Conservation (phyloP, 2,113 vertebrate genomes). For the Hypocryptadius cinnamomeus region DNA sequence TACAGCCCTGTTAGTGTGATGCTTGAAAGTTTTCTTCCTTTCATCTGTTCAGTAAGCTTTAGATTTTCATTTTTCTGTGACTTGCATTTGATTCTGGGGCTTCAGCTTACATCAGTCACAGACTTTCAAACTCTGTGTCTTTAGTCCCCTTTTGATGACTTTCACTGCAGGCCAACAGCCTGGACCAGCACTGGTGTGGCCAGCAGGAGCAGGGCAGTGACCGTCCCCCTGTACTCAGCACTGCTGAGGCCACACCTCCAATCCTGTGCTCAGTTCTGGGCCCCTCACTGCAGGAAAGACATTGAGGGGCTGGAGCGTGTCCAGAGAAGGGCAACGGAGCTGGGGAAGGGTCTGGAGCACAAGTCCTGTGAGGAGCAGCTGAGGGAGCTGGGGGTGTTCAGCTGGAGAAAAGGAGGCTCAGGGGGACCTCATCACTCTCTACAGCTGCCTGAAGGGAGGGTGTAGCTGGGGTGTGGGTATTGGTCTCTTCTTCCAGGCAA, state of each 20-base stretch:
- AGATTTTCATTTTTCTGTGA: constrained; percentile 14
- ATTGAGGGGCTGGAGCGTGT: background rate
- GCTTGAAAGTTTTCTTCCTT: constrained; percentile 3
- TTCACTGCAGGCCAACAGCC: background rate
- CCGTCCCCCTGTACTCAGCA: background rate
- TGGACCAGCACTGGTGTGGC: background rate
- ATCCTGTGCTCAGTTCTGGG: background rate
- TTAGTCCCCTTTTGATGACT: background rate
- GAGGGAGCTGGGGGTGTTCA: background rate
- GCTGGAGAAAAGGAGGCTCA: background rate
- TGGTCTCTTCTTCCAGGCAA: background rate
- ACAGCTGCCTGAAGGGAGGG: rapidly evolving
- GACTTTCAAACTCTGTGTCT: background rate
- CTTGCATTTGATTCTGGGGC: background rate
- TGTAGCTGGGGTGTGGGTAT: rapidly evolving
- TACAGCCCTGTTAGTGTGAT: background rate
- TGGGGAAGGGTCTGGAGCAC: background rate
- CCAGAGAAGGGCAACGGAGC: background rate
- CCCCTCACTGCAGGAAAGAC: background rate
- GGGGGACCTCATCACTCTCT: rapidly evolving
- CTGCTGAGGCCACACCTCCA: background rate
- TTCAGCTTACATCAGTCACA: background rate
- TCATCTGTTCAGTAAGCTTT: background rate
- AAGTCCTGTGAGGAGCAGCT: background rate
- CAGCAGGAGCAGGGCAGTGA: background rate